phyloP scores from a whole-genome alignment of 2,888 invertebrate species.

The Drosophila testacea region DNA sequence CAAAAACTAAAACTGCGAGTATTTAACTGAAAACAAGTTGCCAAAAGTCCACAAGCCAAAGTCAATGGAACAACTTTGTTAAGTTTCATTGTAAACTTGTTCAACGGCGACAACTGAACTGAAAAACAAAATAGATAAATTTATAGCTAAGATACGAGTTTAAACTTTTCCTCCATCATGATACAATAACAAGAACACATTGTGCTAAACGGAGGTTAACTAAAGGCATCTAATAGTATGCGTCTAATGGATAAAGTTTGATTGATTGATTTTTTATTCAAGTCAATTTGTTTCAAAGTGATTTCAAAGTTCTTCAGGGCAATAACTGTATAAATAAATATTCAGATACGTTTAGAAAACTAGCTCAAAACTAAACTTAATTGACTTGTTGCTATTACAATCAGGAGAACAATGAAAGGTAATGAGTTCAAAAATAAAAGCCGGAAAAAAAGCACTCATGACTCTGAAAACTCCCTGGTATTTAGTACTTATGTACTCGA shows the following conservation, averaged over 20 bases:
- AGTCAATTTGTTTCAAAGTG: slow-evolving; percentile 9
- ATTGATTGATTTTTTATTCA: slow-evolving; percentile 13
- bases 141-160: slow-evolving; percentile 20
- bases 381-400: no score
- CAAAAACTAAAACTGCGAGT: slow-evolving; percentile 17
- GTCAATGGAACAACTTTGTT: slow-evolving; percentile 28
- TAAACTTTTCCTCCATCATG: slow-evolving; percentile 26
- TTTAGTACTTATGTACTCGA: no score
- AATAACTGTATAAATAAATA: not conserved
- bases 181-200: slow-evolving; percentile 14
- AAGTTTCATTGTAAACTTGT: slow-evolving; percentile 15
- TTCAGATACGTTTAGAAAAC: not conserved
- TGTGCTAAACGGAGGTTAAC: slow-evolving; percentile 9
- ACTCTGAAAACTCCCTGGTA: no score
- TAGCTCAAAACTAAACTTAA: not conserved
- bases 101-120: slow-evolving; percentile 9
- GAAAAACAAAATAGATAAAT: slow-evolving; percentile 35
- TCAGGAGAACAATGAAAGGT: no score
- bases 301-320: slow-evolving; percentile 12
- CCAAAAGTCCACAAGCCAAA: slow-evolving; percentile 27
- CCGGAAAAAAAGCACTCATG: no score
- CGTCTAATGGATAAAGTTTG: slow-evolving; percentile 15
- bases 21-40: slow-evolving; percentile 36
- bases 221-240: not conserved
- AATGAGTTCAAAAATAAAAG: no score